These are phyloP conservation scores for Dendrolimus pini DNA, from an alignment of 2,888 invertebrate genomes.

Conservation along the genomic window DNA sequence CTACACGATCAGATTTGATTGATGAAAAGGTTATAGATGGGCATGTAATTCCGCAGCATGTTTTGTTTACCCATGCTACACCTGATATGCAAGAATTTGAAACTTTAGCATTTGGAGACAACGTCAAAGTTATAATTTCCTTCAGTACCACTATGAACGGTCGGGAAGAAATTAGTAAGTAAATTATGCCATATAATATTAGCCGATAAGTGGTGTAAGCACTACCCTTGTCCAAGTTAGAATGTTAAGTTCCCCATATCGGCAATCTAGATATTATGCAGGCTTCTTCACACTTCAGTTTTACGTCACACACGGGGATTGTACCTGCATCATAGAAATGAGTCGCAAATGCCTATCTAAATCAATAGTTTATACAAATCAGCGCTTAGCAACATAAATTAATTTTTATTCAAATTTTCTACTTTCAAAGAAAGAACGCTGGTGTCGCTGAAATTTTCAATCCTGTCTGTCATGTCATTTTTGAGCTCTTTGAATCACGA, in stretches of 20 bases:
- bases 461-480: background rate
- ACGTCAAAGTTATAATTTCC: conserved; percentile 88
- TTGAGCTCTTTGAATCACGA: background rate
- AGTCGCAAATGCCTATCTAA: too few species aligned
- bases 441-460: background rate
- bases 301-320: too few species aligned
- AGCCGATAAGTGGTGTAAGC: too few species aligned
- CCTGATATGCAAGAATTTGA: conserved; percentile 83
- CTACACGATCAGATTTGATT: conserved; percentile 83
- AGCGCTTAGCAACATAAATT: too few species aligned
- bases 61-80: conserved; percentile 91
- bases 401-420: background rate
- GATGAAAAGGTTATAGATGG: conserved; percentile 92
- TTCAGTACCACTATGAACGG: conserved; percentile 85
- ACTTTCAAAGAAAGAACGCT: background rate
- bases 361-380: too few species aligned
- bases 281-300: too few species aligned
- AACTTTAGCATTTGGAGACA: conserved; percentile 89
- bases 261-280: too few species aligned
- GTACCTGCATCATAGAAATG: too few species aligned
- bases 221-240: background rate
- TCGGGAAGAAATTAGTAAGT: conserved; percentile 79
- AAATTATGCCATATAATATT: background rate
- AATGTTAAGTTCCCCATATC: background rate
- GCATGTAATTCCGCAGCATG: conserved; percentile 91